These are phyloP conservation scores for Alaudala cheleensis DNA, from an alignment of 2,113 vertebrate genomes.

Conservation along the genomic window DNA sequence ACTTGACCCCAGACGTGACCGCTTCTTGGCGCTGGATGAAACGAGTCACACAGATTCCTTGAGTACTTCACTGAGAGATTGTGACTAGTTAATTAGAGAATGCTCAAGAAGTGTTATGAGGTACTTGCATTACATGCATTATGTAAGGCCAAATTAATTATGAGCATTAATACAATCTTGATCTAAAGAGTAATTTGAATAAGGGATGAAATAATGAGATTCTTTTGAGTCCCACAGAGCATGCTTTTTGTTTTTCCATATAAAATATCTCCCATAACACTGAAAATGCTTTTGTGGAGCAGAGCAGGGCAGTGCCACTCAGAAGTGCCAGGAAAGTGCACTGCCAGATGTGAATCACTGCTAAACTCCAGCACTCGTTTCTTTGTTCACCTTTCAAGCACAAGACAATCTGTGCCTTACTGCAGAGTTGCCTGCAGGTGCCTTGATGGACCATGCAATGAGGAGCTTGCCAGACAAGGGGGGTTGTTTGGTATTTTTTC, in stretches of 20 bases:
- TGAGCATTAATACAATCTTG: conserved; percentile 19
- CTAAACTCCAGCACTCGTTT: background rate
- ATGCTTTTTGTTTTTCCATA: background rate
- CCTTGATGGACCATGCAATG: background rate
- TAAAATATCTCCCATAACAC: background rate
- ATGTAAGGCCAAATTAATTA: conserved; percentile 27
- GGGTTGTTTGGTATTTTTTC: background rate
- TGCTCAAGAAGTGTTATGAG: background rate
- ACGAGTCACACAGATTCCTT: background rate
- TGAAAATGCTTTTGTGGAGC: background rate
- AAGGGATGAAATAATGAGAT: background rate
- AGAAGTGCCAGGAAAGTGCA: background rate
- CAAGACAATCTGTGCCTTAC: background rate
- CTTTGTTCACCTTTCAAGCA: background rate
- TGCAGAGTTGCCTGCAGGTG: background rate
- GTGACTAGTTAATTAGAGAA: conserved; percentile 36
- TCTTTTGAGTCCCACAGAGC: background rate
- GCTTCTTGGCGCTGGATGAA: background rate
- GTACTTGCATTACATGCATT: conserved; percentile 14
- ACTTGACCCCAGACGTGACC: conserved; percentile 1
- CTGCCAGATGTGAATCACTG: background rate
- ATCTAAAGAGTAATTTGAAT: conserved; percentile 30
- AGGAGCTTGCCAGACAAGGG: background rate
- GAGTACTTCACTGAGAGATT: background rate
- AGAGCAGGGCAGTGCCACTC: background rate